Base-by-base conservation (phyloP, 2,888 invertebrate species). In the Amiota mariae region DNA sequence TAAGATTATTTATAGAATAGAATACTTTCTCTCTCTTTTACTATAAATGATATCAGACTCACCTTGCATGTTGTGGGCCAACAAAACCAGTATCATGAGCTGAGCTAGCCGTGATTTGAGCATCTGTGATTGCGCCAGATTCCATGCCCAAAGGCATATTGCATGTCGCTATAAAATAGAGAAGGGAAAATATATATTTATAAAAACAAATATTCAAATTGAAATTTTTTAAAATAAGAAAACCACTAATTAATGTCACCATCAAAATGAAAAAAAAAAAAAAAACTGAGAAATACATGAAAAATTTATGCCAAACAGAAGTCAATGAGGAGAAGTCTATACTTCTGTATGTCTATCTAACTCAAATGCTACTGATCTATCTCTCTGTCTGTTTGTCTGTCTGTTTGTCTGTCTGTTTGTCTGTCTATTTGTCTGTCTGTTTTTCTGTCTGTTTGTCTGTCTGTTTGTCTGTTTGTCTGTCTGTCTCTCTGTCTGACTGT, bases 1-100 rank as follows among this genome's bases (percentile, higher is more conserved):
- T 24, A 24, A 1, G 24, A 24, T 24, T 24, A 2, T 2, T 24
- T 24, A 24, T 24, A 24, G 24, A 24, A 12, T n/a, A 56, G 4
- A 56, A 56, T 56, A 56, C 36, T 36, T 36, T 36, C 8, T 36
- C 36, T 36, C n/a, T n/a, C n/a, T n/a, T n/a, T n/a, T n/a, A n/a
- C n/a, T n/a, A n/a, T 0, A 36, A 6, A 6, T 36, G 6, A 36
- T 6, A 36, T 36, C 8, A 36, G 6, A 80, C 91, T 91, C 90
- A 95, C 96, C 96, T 94, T 89, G 94, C 95, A 89, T 94, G 94
- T 87, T 94, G 93, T 54, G 96, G 95, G 83, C 96, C 96, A 78
- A 96, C 95, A 88, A 94, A 94, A 84, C 93, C 93, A 80, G 93
- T 92, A 89, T 96, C 95, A 90, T 95, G 95, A 82, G 94, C 94